phyloP scores from a whole-genome alignment of 2,113 vertebrate species.

The Rallus limicola region DNA sequence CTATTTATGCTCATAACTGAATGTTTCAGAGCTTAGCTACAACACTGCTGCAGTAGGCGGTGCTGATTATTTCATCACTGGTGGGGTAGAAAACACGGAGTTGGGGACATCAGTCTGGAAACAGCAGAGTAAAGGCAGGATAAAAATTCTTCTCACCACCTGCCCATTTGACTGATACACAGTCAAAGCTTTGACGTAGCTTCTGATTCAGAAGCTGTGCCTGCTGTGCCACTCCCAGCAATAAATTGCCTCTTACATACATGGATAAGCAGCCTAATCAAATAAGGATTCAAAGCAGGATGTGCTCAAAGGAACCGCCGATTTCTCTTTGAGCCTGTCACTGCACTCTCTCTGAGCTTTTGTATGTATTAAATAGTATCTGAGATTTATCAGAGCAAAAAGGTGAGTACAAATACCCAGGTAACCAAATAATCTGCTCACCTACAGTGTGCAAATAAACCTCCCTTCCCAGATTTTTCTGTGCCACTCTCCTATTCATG shows the following conservation, averaged over 20 bases:
- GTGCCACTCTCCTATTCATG: neutral
- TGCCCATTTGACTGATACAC: neutral
- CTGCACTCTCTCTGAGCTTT: neutral
- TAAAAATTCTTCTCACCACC: slow-evolving; percentile 9
- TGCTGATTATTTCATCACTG: neutral
- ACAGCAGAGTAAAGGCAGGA: neutral
- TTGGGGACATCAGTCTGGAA: neutral
- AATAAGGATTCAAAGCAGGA: slow-evolving; percentile 38
- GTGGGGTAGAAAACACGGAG: neutral
- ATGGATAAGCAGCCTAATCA: slow-evolving; percentile 39
- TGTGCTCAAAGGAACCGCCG: neutral
- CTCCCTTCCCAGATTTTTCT: neutral
- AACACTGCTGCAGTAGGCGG: neutral
- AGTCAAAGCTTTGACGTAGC: neutral
- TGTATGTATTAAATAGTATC: neutral
- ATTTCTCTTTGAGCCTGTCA: neutral
- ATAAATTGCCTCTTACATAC: slow-evolving; percentile 40
- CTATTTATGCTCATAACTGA: neutral
- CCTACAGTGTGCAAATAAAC: neutral
- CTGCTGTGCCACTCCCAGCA: slow-evolving; percentile 12
- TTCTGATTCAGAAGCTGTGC: neutral
- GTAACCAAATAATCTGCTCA: neutral
- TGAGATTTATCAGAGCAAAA: neutral
- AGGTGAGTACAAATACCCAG: neutral
- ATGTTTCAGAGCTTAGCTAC: neutral